Conservation (phyloP, 2,113 vertebrate species). For the mouse (Mus musculus) region DNA sequence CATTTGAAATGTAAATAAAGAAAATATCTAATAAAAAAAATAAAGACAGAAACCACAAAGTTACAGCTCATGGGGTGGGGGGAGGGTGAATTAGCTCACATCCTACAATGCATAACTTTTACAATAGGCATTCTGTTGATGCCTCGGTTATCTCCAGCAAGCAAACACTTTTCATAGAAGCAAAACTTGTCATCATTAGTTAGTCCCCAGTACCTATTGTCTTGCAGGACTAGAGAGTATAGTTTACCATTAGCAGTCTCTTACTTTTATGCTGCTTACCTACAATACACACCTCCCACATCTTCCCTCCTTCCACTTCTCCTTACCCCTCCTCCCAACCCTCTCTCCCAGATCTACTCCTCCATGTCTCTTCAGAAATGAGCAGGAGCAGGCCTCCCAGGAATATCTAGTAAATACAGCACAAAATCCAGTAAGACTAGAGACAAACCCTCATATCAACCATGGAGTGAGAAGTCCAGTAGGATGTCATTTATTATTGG, state of each 20-base stretch:
- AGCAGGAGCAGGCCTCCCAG: neutral
- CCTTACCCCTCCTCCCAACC: neutral
- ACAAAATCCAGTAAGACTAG: neutral
- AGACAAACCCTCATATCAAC: neutral
- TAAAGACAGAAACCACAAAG: neutral
- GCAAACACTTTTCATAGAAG: neutral
- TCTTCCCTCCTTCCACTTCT: neutral
- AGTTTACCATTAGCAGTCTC: neutral
- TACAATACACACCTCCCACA: neutral
- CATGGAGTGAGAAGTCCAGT: neutral
- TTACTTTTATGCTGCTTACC: neutral
- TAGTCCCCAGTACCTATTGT: neutral
- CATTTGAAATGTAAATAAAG: no score
- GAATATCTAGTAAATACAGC: neutral
- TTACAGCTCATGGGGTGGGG: neutral
- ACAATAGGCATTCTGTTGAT: neutral
- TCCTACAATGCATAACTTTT: neutral
- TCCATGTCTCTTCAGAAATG: neutral
- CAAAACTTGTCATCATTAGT: neutral
- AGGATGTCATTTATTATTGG: neutral
- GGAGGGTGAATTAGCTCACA: neutral
- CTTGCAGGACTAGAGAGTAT: neutral
- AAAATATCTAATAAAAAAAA: no score
- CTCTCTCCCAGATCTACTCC: neutral
- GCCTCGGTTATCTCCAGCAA: neutral